Conservation (phyloP, 2,113 vertebrate species). For the Corythaeola cristata region DNA sequence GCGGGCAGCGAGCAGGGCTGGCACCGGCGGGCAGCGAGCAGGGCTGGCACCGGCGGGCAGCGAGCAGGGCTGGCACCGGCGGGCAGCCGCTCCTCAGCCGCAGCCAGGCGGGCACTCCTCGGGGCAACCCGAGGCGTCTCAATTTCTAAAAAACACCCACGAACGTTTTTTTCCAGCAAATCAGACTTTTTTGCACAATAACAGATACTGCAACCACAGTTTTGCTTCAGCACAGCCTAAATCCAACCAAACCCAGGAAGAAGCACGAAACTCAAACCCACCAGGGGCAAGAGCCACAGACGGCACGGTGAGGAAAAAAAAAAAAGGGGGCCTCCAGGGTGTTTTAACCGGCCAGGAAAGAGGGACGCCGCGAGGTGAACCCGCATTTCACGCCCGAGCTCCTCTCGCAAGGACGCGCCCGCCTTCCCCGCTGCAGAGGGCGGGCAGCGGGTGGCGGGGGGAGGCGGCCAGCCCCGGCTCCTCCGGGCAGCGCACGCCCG, state of each 20-base stretch:
- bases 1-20: not conserved
- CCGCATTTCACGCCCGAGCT: constrained; percentile 19
- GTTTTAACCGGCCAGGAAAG: not conserved
- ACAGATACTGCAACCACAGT: not conserved
- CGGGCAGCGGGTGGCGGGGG: not conserved
- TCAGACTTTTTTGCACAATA: not conserved
- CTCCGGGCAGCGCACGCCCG: not conserved
- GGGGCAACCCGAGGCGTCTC: fast-evolving
- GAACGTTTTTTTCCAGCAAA: not conserved
- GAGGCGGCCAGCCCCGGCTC: not conserved
- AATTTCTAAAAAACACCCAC: fast-evolving
- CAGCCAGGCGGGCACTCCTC: too few relatives aligned
- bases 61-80: not conserved
- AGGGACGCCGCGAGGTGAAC: not conserved
- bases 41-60: not conserved
- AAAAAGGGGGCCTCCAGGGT: not conserved
- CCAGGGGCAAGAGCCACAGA: not conserved
- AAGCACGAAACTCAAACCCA: not conserved
- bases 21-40: not conserved
- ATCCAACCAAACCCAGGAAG: not conserved
- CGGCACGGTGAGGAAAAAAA: too few relatives aligned
- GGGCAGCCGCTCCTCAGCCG: too few relatives aligned
- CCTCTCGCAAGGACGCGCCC: not conserved
- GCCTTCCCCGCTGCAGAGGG: not conserved
- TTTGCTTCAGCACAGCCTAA: not conserved